phyloP scores from a whole-genome alignment of 2,888 invertebrate genomes.

The Nephrotoma guestfalica region DNA sequence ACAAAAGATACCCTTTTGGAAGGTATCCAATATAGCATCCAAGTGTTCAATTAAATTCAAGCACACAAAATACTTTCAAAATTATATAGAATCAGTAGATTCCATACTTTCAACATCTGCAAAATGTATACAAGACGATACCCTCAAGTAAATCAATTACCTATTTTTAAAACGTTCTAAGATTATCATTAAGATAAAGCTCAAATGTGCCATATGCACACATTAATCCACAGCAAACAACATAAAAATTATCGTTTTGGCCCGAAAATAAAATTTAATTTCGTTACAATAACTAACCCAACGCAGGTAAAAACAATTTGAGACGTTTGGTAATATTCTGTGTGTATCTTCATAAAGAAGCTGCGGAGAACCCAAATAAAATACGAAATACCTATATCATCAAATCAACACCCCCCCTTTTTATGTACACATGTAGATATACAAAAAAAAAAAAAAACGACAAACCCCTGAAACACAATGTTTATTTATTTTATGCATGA shows the following conservation, averaged over 20 bases:
- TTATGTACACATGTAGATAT: not conserved
- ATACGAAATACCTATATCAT: not conserved
- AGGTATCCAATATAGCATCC: no score
- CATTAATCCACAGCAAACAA: no score
- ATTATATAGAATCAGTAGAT: no score
- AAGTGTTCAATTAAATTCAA: no score
- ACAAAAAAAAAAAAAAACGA: not conserved
- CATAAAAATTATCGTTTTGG: not conserved
- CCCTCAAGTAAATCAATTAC: no score
- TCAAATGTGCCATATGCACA: no score
- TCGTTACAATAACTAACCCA: not conserved
- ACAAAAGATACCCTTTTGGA: no score
- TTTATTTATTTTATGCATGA: not conserved
- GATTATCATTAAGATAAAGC: no score
- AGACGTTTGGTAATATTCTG: not conserved
- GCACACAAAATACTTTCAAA: no score
- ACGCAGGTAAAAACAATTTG: not conserved
- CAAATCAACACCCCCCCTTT: not conserved
- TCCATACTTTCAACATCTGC: no score
- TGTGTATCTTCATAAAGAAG: not conserved
- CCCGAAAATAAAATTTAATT: not conserved
- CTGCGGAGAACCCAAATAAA: not conserved
- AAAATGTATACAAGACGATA: no score
- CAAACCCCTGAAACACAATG: not conserved
- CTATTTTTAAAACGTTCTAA: no score